Conservation (phyloP, 2,113 vertebrate genomes). For the Menura novaehollandiae region DNA sequence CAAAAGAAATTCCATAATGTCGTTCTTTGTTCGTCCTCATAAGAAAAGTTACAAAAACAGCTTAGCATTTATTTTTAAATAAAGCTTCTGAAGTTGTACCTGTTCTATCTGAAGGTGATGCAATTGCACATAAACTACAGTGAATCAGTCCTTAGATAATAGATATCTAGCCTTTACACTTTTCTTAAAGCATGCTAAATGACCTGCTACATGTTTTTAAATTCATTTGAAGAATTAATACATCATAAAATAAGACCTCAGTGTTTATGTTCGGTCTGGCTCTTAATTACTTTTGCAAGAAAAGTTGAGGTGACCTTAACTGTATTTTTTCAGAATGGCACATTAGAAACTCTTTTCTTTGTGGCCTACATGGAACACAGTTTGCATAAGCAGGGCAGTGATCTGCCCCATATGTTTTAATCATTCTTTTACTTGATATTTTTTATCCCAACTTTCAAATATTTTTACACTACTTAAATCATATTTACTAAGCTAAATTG, state of each 20-base stretch:
- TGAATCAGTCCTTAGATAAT: background rate
- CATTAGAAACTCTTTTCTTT: background rate
- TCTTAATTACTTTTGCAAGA: background rate
- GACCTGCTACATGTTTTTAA: background rate
- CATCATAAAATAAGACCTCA: background rate
- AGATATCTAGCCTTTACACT: background rate
- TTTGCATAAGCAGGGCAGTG: background rate
- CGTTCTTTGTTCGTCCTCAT: background rate
- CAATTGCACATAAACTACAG: background rate
- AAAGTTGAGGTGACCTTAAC: background rate
- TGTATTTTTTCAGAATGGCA: background rate
- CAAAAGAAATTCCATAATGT: background rate
- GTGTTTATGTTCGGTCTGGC: background rate
- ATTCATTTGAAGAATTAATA: background rate
- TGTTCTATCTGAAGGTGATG: background rate
- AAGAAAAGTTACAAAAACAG: background rate
- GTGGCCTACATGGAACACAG: background rate
- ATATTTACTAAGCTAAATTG: background rate
- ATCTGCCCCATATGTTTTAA: background rate
- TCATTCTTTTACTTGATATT: background rate
- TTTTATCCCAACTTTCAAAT: background rate
- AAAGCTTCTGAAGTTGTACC: background rate
- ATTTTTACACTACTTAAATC: background rate
- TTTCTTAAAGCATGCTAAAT: background rate
- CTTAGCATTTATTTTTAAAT: background rate